Conservation (phyloP, 2,113 vertebrate genomes). For the Trachemys scripta region DNA sequence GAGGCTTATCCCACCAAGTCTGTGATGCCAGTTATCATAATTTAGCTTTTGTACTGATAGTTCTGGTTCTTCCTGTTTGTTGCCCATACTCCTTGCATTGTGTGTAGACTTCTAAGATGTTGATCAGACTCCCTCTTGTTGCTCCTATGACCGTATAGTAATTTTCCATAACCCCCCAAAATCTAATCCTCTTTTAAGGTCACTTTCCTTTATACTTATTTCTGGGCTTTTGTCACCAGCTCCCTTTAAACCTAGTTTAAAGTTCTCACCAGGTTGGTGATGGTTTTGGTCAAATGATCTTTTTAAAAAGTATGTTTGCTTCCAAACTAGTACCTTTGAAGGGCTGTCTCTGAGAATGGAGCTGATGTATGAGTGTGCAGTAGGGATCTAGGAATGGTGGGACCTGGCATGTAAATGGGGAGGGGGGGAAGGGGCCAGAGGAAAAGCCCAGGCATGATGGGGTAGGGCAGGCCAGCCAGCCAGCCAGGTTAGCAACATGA, state of each 20-base stretch:
- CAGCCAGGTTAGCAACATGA: neutral
- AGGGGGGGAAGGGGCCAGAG: neutral
- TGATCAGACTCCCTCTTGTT: neutral
- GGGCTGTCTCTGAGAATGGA: neutral
- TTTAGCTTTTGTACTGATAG: too few species aligned
- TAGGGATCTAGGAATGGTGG: neutral
- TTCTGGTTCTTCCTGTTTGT: too few species aligned
- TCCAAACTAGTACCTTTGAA: neutral
- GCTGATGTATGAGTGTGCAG: neutral
- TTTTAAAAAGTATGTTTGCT: neutral
- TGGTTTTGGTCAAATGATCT: neutral
- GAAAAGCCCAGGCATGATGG: neutral
- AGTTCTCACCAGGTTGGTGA: neutral
- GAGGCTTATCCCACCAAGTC: too few species aligned
- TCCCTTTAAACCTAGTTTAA: neutral
- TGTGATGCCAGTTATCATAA: too few species aligned
- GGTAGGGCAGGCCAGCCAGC: neutral
- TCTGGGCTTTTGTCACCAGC: neutral
- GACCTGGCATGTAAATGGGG: too few species aligned
- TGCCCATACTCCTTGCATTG: too few species aligned
- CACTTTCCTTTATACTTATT: neutral
- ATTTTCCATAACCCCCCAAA: neutral
- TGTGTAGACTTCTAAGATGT: too few species aligned
- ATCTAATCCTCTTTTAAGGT: neutral
- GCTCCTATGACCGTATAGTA: neutral